Evolutionary conservation across 2,888 invertebrate genomes (phyloP).

Genomic region (Hipparchia sbordonii): DNA sequence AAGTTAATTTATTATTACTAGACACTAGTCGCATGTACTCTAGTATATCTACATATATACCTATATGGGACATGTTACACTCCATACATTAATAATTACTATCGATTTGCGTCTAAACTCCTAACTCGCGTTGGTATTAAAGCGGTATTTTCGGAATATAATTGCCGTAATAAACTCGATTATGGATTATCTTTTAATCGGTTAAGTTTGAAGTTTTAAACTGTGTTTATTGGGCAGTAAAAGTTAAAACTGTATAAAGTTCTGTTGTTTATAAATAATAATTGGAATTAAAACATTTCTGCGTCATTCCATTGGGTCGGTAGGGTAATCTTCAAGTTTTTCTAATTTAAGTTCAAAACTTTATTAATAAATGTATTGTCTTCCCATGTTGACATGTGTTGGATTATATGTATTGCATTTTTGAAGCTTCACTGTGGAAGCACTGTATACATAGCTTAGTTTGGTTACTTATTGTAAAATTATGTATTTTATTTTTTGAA

Average conservation of each 20-base stretch:
- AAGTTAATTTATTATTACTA: slow-evolving; percentile 15
- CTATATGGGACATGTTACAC: not conserved
- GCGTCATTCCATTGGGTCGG: no score
- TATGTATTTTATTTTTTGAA: no score
- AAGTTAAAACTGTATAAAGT: not conserved
- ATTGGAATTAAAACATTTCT: not conserved
- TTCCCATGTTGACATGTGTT: no score
- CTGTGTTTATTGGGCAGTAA: slow-evolving; percentile 5
- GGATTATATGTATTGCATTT: no score
- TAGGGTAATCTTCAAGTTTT: no score
- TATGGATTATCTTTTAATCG: slow-evolving; percentile 43
- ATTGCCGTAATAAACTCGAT: slow-evolving; percentile 56
- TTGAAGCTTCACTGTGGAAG: no score
- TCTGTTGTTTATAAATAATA: not conserved
- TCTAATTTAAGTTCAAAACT: no score
- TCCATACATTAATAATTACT: slow-evolving; percentile 35
- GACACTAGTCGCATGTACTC: not conserved
- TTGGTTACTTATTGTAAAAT: no score
- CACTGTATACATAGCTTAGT: no score
- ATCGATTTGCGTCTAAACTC: slow-evolving; percentile 51
- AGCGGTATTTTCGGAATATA: slow-evolving; percentile 51
- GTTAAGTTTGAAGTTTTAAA: slow-evolving; percentile 14
- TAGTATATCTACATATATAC: not conserved
- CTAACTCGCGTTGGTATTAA: slow-evolving; percentile 34
- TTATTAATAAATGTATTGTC: no score